Conservation (phyloP, 2,113 vertebrate species). For the Melozone crissalis region DNA sequence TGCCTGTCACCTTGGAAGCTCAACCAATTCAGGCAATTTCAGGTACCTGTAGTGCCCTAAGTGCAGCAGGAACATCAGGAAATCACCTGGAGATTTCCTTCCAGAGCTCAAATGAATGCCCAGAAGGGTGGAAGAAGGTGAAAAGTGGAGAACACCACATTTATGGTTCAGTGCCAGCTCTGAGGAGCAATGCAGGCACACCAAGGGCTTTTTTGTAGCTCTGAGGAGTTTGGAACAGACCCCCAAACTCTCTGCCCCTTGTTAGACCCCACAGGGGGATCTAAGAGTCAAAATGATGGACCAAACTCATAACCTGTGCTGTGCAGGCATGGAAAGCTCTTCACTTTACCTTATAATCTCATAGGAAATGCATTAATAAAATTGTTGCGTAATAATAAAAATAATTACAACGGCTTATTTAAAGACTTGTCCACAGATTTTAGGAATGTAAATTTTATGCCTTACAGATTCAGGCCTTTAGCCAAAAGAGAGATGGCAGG, state of each 20-base stretch:
- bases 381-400: not conserved
- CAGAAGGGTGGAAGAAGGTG: not conserved
- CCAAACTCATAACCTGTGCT: not conserved
- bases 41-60: not conserved
- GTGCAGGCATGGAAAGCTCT: not conserved
- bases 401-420: not conserved
- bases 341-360: not conserved
- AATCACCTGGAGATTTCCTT: not conserved
- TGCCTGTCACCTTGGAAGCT: not conserved
- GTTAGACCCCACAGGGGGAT: not conserved
- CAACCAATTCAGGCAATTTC: not conserved
- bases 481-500: not conserved
- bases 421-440: not conserved
- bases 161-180: not conserved
- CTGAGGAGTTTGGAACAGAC: not conserved
- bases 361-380: not conserved
- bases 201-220: not conserved
- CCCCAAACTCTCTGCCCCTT: not conserved
- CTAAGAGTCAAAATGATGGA: not conserved
- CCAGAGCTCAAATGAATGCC: rapidly evolving
- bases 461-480: not conserved
- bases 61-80: not conserved
- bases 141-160: not conserved
- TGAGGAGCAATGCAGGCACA: not conserved
- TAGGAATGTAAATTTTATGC: not conserved